Base-by-base conservation (phyloP, 2,888 invertebrate species). In the Girardia tigrina region DNA sequence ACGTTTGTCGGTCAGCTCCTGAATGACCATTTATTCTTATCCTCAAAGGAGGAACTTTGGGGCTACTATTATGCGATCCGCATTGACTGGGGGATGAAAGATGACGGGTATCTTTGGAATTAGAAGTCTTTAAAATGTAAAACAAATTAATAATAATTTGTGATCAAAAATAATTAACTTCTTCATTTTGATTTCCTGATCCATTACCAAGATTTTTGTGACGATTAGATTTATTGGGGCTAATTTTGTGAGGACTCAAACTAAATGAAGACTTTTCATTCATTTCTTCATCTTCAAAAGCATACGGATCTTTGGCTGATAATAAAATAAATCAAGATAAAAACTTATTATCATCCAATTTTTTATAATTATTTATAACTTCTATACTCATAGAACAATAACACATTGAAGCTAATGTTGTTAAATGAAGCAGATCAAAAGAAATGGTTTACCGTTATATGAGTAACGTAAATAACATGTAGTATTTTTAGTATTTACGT, bases 281-380 rank as follows among this genome's bases (percentile, higher is more conserved):
- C 56, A 56, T 28, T 71, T 75, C 75, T 16, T 75, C 75, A 27
- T 75, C 75, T 27, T 75, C 75, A 75, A 75, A 75, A 28, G 75
- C 75, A 70, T 75, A 75, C 12, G 75, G 75, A 29, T 75, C 75
- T 29, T 75, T 75, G 6, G 28, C 69, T 72, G 27, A 27, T 20
- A n/a, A 28, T 6, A 23, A n/a, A 70, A n/a, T n/a, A n/a, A n/a
- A n/a, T n/a, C n/a, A n/a, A n/a, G n/a, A n/a, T n/a, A n/a, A n/a
- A n/a, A n/a, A n/a, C n/a, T n/a, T n/a, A n/a, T n/a, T n/a, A n/a
- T n/a, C n/a, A n/a, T n/a, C n/a, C n/a, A n/a, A n/a, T n/a, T n/a
- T n/a, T n/a, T n/a, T n/a, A n/a, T n/a, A n/a, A n/a, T n/a, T n/a
- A n/a, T n/a, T n/a, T n/a, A n/a, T n/a, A n/a, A n/a, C n/a, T n/a